Evolutionary conservation across 2,888 invertebrate genomes (phyloP).

Genomic region (Archips xylosteana): DNA sequence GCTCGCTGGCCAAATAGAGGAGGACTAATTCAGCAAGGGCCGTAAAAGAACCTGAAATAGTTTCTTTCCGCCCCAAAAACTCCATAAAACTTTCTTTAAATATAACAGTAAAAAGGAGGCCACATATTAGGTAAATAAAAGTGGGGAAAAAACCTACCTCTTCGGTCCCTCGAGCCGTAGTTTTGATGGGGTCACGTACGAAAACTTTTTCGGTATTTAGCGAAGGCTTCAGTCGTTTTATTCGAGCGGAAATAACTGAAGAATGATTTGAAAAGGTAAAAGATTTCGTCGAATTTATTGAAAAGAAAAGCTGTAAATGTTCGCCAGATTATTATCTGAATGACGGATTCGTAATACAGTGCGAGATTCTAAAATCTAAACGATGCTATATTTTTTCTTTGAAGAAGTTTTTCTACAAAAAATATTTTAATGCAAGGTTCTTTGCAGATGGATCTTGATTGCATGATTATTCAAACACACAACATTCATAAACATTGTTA

Average conservation of each 20-base stretch:
- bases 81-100: constrained; percentile 58
- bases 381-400: neutral
- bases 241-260: constrained; percentile 60
- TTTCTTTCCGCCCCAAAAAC: constrained; percentile 10
- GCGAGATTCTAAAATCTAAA: neutral
- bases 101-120: constrained; percentile 65
- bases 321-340: neutral
- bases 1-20: neutral
- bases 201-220: constrained; percentile 79
- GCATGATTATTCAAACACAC: no score
- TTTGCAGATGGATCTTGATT: no score
- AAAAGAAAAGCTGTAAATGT: constrained; percentile 5
- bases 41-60: constrained; percentile 22
- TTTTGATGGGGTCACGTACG: constrained; percentile 78
- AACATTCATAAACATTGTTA: no score
- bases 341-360: neutral
- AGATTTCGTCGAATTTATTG: constrained; percentile 24
- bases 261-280: constrained; percentile 33
- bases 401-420: neutral
- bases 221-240: constrained; percentile 62
- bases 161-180: constrained; percentile 58
- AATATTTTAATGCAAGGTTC: no score
- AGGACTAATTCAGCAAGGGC: constrained; percentile 5
- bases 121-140: constrained; percentile 64
- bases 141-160: constrained; percentile 51